A percentile compares a stretch with the other conserved stretches of the same genome.
Evolutionary conservation across 2,113 vertebrate species (phyloP).

Genomic region (Epinephelus fuscoguttatus): DNA sequence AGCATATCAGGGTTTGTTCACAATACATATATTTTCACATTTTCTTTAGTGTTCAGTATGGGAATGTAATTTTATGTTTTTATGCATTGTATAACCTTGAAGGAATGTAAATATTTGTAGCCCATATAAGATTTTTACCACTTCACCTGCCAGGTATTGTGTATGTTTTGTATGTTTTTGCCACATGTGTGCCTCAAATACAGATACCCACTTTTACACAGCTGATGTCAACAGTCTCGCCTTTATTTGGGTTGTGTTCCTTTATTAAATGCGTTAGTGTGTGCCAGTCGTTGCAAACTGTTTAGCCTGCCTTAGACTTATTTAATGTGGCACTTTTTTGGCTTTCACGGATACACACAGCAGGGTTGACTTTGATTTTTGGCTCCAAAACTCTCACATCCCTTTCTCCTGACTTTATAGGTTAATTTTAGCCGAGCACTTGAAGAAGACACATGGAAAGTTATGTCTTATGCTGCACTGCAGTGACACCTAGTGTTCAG

Average conservation of each 20-base stretch:
- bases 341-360: conserved; percentile 65
- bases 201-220: conserved; percentile 66
- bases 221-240: conserved; percentile 17
- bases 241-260: conserved; percentile 20
- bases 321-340: conserved; percentile 55
- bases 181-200: conserved; percentile 72
- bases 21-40: not conserved
- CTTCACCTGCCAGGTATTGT: conserved; percentile 70
- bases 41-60: conserved; percentile 25
- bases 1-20: conserved; percentile 16
- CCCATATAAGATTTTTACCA: conserved; percentile 59
- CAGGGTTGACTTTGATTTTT: conserved; percentile 47
- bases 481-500: conserved; percentile 71
- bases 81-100: conserved; percentile 55
- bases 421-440: conserved; percentile 37
- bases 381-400: conserved; percentile 12
- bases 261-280: conserved; percentile 9
- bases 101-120: conserved; percentile 73
- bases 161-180: conserved; percentile 68
- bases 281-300: conserved; percentile 17
- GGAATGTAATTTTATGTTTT: conserved; percentile 51
- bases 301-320: conserved; percentile 26
- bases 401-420: conserved; percentile 4
- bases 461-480: not conserved
- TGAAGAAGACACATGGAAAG: not conserved